Percentiles rank a stretch among this genome's conserved stretches.
Evolutionary conservation across 2,888 invertebrate species (phyloP).

Genomic region (Stenichneumon culpator): DNA sequence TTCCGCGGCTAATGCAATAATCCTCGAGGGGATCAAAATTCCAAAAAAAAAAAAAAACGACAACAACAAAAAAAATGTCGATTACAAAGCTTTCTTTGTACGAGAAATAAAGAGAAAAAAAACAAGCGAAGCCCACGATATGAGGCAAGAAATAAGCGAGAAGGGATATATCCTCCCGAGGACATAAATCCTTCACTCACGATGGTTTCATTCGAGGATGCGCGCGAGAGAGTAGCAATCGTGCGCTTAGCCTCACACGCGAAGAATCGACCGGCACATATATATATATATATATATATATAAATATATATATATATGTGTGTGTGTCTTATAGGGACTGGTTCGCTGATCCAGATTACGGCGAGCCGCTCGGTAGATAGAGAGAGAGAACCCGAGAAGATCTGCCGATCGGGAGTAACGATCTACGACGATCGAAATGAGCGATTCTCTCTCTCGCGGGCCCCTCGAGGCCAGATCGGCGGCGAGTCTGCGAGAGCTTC

Average conservation of each 20-base stretch:
- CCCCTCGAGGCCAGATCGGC: conserved; percentile 51
- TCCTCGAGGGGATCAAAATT: neutral
- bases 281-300: conserved; percentile 40
- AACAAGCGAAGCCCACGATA: neutral
- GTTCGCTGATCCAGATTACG: conserved; percentile 67
- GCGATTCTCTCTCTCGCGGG: conserved; percentile 73
- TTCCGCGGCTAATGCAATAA: conserved; percentile 11
- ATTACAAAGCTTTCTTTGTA: neutral
- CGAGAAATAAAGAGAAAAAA: neutral
- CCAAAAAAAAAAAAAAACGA: neutral
- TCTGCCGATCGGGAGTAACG: conserved; percentile 76
- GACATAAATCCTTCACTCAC: conserved; percentile 59
- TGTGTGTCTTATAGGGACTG: conserved; percentile 50
- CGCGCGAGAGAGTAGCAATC: conserved; percentile 43
- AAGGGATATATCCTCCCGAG: conserved; percentile 40
- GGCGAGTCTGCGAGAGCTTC: conserved; percentile 12
- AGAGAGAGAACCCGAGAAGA: conserved; percentile 53
- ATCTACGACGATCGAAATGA: conserved; percentile 79
- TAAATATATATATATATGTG: conserved; percentile 24
- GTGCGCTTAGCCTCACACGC: conserved; percentile 41
- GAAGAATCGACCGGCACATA: conserved; percentile 11
- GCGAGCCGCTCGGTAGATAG: conserved; percentile 40
- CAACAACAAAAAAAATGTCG: neutral
- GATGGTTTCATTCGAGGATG: conserved; percentile 52
- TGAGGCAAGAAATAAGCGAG: conserved; percentile 44